Evolutionary conservation across 2,888 invertebrate species (phyloP).

Genomic region (Melinopterus prodromus): DNA sequence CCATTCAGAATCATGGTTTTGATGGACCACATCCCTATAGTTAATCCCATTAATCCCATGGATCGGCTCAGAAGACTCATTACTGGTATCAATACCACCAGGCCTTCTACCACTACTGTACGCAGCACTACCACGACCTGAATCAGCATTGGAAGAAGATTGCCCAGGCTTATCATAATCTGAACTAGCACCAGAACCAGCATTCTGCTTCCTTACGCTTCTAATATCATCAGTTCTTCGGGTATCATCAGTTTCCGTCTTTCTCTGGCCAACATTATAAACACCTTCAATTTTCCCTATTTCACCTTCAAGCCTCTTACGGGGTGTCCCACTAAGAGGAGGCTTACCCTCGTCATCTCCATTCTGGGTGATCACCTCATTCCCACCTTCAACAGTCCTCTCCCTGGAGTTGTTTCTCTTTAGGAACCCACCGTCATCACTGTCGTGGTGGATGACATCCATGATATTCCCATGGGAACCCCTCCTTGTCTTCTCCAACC

Average conservation of each 20-base stretch:
- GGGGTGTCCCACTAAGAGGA: conserved; percentile 54
- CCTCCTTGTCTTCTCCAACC: conserved; percentile 57
- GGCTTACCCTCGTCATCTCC: conserved; percentile 47
- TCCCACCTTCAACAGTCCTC: conserved; percentile 23
- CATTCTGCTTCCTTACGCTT: conserved; percentile 61
- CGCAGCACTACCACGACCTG: conserved; percentile 81
- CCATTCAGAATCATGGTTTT: conserved; percentile 78
- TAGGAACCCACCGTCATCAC: conserved; percentile 70
- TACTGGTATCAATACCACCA: conserved; percentile 65
- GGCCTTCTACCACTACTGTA: conserved; percentile 77
- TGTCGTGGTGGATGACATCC: conserved; percentile 61
- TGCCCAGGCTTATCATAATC: conserved; percentile 81
- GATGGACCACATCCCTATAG: conserved; percentile 48
- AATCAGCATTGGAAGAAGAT: conserved; percentile 78
- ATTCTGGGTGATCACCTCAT: conserved; percentile 38
- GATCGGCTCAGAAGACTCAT: conserved; percentile 65
- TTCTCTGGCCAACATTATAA: conserved; percentile 65
- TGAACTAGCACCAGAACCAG: conserved; percentile 71
- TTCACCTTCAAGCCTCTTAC: conserved; percentile 53
- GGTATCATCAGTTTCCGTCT: conserved; percentile 61
- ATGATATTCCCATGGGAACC: conserved; percentile 70
- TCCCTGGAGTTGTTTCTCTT: conserved; percentile 52
- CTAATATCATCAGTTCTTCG: conserved; percentile 40
- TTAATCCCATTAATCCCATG: conserved; percentile 40
- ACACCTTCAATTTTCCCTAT: conserved; percentile 65